Evolutionary conservation across 2,113 vertebrate species (phyloP).

Genomic region (Pungitius pungitius): DNA sequence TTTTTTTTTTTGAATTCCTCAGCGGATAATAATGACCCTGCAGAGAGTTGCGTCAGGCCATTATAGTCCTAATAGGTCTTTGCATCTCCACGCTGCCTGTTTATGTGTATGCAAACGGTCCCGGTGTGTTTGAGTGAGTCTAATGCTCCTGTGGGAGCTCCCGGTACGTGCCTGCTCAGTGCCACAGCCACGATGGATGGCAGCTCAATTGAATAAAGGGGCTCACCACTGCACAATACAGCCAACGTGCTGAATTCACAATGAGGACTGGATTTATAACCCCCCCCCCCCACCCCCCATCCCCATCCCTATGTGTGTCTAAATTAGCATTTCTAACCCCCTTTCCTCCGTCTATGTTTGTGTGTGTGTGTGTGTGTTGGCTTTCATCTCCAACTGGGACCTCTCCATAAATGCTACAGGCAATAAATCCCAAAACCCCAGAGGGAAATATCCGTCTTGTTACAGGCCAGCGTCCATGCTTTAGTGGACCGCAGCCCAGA

Average conservation of each 20-base stretch:
- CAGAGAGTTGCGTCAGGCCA: constrained; percentile 61
- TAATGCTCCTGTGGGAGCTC: constrained; percentile 71
- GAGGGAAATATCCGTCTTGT: constrained; percentile 60
- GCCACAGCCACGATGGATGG: constrained; percentile 70
- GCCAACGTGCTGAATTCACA: constrained; percentile 71
- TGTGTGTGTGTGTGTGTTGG: constrained; percentile 53
- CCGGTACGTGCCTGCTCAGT: constrained; percentile 62
- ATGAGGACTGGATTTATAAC: constrained; percentile 72
- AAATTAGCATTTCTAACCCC: constrained; percentile 72
- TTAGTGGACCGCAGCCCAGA: constrained; percentile 50
- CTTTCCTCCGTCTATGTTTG: constrained; percentile 26
- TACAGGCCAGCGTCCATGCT: constrained; percentile 55
- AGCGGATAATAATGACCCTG: constrained; percentile 66
- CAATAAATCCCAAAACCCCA: constrained; percentile 60
- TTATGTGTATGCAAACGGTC: constrained; percentile 69
- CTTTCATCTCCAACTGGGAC: constrained; percentile 62
- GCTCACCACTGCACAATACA: constrained; percentile 72
- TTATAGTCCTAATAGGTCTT: constrained; percentile 68
- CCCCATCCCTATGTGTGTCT: constrained; percentile 52
- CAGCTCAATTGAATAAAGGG: constrained; percentile 76
- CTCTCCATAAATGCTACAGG: constrained; percentile 66
- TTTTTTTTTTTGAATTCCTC: constrained; percentile 50
- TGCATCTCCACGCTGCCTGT: constrained; percentile 57
- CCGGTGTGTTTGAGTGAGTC: constrained; percentile 61
- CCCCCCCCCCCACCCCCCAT: neutral